Evolutionary conservation across 2,888 invertebrate genomes (phyloP).

Genomic region (Campoletis raptor): DNA sequence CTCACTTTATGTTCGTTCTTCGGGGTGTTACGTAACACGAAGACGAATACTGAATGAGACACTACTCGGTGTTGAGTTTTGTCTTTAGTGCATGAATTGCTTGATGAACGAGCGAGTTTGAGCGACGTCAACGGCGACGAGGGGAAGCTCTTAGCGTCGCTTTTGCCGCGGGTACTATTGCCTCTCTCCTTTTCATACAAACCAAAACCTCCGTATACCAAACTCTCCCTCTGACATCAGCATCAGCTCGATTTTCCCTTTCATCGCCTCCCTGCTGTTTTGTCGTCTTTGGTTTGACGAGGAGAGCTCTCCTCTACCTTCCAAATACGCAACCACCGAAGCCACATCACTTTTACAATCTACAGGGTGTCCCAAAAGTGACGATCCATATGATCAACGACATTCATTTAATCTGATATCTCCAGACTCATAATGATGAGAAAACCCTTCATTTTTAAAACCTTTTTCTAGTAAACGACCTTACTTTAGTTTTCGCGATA

Average conservation of each 20-base stretch:
- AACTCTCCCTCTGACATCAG: slow-evolving; percentile 22
- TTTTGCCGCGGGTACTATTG: slow-evolving; percentile 26
- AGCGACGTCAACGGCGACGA: slow-evolving; percentile 18
- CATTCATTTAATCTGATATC: too few species aligned
- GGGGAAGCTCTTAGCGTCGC: slow-evolving; percentile 12
- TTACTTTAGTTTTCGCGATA: neutral
- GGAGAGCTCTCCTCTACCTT: slow-evolving; percentile 26
- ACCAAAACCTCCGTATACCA: neutral
- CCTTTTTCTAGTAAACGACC: neutral
- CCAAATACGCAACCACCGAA: slow-evolving; percentile 50
- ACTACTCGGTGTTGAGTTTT: slow-evolving; percentile 1
- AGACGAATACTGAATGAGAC: slow-evolving; percentile 1
- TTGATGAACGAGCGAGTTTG: neutral
- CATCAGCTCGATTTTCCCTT: slow-evolving; percentile 44
- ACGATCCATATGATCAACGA: neutral
- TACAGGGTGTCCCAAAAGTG: neutral
- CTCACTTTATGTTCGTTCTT: slow-evolving; percentile 12
- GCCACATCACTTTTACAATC: slow-evolving; percentile 27
- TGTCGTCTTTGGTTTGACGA: slow-evolving; percentile 12
- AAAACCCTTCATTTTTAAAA: too few species aligned
- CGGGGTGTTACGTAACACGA: slow-evolving; percentile 51
- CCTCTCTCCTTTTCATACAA: slow-evolving; percentile 8
- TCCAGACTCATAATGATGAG: too few species aligned
- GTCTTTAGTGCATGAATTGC: neutral
- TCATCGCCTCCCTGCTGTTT: slow-evolving; percentile 3